Conservation (phyloP, 1,140 invertebrate species). For the Semibalanus balanoides region DNA sequence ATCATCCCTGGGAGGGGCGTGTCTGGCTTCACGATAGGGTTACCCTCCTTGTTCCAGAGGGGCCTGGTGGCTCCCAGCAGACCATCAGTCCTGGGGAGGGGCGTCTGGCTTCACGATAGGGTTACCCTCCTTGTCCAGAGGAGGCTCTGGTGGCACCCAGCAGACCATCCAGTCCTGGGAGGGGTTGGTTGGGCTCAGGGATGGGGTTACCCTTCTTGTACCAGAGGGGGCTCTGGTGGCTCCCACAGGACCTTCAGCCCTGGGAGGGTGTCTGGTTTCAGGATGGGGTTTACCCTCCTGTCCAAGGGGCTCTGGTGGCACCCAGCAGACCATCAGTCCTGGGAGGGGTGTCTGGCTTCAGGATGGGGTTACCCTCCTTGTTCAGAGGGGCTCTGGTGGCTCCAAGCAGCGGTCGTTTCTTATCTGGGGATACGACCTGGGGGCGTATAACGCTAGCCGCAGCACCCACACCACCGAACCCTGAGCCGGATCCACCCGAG, state of each 20-base stretch:
- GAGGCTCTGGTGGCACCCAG: too few species aligned
- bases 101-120: too few species aligned
- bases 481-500: not conserved
- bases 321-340: not conserved
- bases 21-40: too few species aligned
- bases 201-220: not conserved
- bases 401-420: too few species aligned
- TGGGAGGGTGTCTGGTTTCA: not conserved
- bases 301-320: not conserved
- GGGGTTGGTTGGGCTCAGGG: too few species aligned
- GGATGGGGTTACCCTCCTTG: not conserved
- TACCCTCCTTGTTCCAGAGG: too few species aligned
- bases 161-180: too few species aligned
- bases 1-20: too few species aligned
- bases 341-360: not conserved
- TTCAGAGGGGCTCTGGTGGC: not conserved
- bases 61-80: too few species aligned
- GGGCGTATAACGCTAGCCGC: not conserved
- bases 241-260: not conserved
- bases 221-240: not conserved
- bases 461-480: not conserved
- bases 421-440: not conserved
- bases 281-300: not conserved
- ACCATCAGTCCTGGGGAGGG: too few species aligned
- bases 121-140: too few species aligned